Base-by-base conservation (phyloP, 2,797 vertebrate species). In the Bufotes viridis region DNA sequence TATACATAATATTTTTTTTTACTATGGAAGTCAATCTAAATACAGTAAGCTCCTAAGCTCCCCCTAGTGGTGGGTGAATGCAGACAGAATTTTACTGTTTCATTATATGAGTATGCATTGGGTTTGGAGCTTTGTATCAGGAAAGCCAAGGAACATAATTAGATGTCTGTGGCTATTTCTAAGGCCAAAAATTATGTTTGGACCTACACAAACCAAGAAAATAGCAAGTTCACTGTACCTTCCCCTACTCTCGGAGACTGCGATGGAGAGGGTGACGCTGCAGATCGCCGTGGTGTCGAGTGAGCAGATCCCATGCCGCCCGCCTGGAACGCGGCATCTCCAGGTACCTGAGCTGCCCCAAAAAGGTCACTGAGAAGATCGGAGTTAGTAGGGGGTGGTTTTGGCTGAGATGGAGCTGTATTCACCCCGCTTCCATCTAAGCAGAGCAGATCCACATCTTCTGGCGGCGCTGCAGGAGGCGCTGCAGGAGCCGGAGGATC, bases 301-400 rank as follows among this genome's bases (percentile, higher is more conserved):
- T 98, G 97, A 26, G 97, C 88, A 0, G 98, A 99, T 0, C 95
- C 95, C 0, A 96, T 88, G 34, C 92, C 95, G 12, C 96, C 97
- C 7, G 93, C 90, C 0, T 93, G 94, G 87, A 95, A 95, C 78
- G 91, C 89, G 1, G 95, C 93, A 49, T 96, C 94, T 12, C 80
- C 65, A 42, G 91, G 1, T 5, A 93, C 87, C 0, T 92, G 85
- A 63, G 93, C 92, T 0, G 93, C 93, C 81, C 97, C 97, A 18
- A 99, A 99, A 90, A 99, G 91, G 92, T 99, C 98, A 61, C 94
- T 97, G 26, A 99, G 94, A 85, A 99, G 96, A 90, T 99, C 98
- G 0, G 98, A 96, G 90, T 97, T 95, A 65, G 95, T 91, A 12
- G 95, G 94, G 22, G 94, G 95, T 84, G 96, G 95, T 17, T 94